Percentiles rank a stretch among this genome's conserved stretches.
Evolutionary conservation across 1,140 invertebrate species (phyloP).

Genomic region (Pectinophora gossypiella): DNA sequence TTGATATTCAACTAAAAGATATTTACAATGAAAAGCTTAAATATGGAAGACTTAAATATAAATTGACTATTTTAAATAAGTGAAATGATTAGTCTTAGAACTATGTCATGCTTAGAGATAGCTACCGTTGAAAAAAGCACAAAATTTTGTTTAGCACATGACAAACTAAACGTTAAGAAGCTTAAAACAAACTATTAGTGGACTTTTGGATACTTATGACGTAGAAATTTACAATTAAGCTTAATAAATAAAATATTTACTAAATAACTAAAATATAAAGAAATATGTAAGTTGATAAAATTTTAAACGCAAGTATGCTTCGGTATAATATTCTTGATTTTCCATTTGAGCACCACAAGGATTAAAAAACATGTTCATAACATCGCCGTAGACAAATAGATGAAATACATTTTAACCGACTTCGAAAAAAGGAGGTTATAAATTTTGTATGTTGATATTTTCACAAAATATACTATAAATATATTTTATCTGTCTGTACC

Average conservation of each 20-base stretch:
- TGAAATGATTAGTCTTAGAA: conserved; percentile 32
- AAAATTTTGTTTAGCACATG: conserved; percentile 28
- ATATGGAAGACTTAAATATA: conserved; percentile 14
- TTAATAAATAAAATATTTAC: conserved; percentile 15
- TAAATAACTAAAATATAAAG: no score
- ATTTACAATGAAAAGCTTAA: conserved; percentile 62
- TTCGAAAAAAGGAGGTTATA: no score
- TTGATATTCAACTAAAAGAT: conserved; percentile 19
- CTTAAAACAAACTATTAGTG: conserved; percentile 20
- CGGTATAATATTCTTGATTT: no score
- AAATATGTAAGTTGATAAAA: no score
- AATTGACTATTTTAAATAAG: conserved; percentile 37
- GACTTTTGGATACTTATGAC: conserved; percentile 21
- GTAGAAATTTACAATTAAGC: conserved; percentile 7
- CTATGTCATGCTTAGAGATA: conserved; percentile 48
- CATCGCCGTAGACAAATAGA: no score
- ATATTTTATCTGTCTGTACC: no score
- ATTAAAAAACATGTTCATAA: no score
- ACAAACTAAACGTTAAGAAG: conserved; percentile 23
- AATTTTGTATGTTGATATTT: no score
- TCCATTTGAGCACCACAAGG: no score
- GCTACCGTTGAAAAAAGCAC: conserved; percentile 29
- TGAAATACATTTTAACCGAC: no score
- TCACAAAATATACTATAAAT: no score
- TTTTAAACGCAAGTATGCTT: no score